phyloP scores from a whole-genome alignment of 2,888 invertebrate genomes.

The Lissocephala sabroskyi region DNA sequence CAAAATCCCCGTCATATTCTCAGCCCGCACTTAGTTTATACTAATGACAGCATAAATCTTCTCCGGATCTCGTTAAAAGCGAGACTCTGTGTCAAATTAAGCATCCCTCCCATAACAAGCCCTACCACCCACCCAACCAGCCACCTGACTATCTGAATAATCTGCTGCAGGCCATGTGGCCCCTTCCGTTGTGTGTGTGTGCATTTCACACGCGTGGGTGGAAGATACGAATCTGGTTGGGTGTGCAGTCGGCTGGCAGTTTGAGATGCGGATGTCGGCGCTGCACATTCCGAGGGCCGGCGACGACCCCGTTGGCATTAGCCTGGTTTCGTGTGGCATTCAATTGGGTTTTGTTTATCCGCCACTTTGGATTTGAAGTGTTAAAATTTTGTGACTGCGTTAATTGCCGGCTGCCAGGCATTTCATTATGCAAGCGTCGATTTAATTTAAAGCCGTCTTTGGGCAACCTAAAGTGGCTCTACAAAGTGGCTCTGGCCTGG shows the following conservation, averaged over 20 bases:
- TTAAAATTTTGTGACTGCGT: slow-evolving; percentile 22
- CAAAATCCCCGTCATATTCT: no score
- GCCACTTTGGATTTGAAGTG: slow-evolving; percentile 24
- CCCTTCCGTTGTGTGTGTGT: no score
- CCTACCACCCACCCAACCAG: no score
- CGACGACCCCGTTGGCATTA: slow-evolving; percentile 25
- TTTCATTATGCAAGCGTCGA: not conserved
- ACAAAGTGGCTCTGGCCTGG: no score
- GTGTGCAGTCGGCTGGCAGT: not conserved
- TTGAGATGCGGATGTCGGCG: not conserved
- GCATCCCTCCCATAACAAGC: no score
- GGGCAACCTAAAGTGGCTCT: no score
- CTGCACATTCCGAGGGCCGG: no score
- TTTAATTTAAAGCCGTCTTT: no score
- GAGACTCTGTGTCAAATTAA: slow-evolving; percentile 48
- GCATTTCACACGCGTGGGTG: not conserved
- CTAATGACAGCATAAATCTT: slow-evolving; percentile 56
- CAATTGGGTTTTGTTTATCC: slow-evolving; percentile 33
- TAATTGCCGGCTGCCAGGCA: slow-evolving; percentile 15
- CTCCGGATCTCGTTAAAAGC: slow-evolving; percentile 28
- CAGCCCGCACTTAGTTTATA: no score
- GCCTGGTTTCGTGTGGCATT: slow-evolving; percentile 28
- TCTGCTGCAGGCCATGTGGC: slow-evolving; percentile 7
- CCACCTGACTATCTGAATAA: slow-evolving; percentile 8
- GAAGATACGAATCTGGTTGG: no score